Base-by-base conservation (phyloP, 2,888 invertebrate species). In the Drosophila mulleri region DNA sequence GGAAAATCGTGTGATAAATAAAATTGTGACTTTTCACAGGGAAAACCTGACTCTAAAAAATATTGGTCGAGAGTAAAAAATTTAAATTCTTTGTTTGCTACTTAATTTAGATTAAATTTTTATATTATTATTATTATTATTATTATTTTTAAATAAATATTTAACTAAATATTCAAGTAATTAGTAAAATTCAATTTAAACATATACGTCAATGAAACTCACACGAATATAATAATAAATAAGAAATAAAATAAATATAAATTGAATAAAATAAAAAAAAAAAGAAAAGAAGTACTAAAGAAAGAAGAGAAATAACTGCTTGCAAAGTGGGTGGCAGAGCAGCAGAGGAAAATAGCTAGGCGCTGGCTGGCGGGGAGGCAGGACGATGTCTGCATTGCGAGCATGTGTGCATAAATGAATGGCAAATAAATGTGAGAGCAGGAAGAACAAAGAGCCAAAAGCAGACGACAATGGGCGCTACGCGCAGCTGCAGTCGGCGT, bases 381-480 rank as follows among this genome's bases (percentile, higher is more conserved):
- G 59, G 39, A 48, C 48, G 59, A 56, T 9, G 69, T 65, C 54
- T 63, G 67, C 64, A 64, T 73, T 62, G 67, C 53, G 53, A 64
- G 72, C 63, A 66, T 88, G 77, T 90, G 87, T 88, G 87, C 87
- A 88, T 90, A 88, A 80, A 90, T 88, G 89, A 88, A 88, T 88
- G 88, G 80, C 89, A 88, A 88, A 90, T 90, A 83, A 86, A 75
- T 73, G 82, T 57, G 78, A 73, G 69, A 71, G 80, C 52, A 58
- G 60, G 53, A 53, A 32, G 61, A 77, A 77, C 65, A 79, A 77
- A 69, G 79, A 54, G 42, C 60, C 66, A 58, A 52, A 68, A 67
- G 70, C 67, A 57, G 67, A 68, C 67, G 76, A 65, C 73, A 72
- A 66, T 67, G 67, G 67, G 62, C 59, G 47, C 41, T 48, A 47